Evolutionary conservation across 2,888 invertebrate species (phyloP), one percentile per base, ranked within the genome.

Genomic region (Hyppa rectilinea): DNA sequence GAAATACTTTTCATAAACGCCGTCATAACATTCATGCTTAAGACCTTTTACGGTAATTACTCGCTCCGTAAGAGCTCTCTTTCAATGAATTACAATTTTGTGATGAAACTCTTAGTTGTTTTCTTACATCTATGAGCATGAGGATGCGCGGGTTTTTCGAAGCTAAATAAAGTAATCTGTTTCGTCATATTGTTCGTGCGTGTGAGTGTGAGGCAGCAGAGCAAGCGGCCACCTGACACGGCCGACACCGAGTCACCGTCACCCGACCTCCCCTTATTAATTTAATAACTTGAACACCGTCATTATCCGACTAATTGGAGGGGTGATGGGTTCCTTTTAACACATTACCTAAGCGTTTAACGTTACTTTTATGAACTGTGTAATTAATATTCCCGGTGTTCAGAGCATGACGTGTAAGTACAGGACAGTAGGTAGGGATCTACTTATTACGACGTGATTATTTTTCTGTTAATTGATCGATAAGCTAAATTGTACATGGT

Each of bases 41-140:
- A 95, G 95, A 94, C 95, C 96, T 95, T 94, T 95, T 93, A 95
- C 91, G 80, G 94, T 95, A 95, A 96, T 96, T 95, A 95, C 94
- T 90, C 86, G 85, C 86, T 85, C 83, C 78, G 87, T 81, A 88
- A 86, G 89, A 87, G 88, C 88, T 67, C 88, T 67, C 73, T 70
- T 88, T 94, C 94, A 94, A 93, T 92, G 88, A 93, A 95, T 95
- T 94, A 93, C 92, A 92, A 90, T 91, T 75, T 91, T 92, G 92
- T 93, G 90, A 94, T 94, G 91, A 92, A 93, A 93, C 90, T 93
- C 93, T 93, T 92, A 87, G 87, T 92, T 90, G 87, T 91, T 92
- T 40, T 92, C 93, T 94, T 94, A 91, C 87, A 89, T 88, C 78
- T 83, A 45, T 82, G 84, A 83, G 81, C 82, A 80, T 81, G 81